These are phyloP conservation scores for Sebastes diaconus DNA, from an alignment of 2,797 vertebrate species.

Conservation along the genomic window DNA sequence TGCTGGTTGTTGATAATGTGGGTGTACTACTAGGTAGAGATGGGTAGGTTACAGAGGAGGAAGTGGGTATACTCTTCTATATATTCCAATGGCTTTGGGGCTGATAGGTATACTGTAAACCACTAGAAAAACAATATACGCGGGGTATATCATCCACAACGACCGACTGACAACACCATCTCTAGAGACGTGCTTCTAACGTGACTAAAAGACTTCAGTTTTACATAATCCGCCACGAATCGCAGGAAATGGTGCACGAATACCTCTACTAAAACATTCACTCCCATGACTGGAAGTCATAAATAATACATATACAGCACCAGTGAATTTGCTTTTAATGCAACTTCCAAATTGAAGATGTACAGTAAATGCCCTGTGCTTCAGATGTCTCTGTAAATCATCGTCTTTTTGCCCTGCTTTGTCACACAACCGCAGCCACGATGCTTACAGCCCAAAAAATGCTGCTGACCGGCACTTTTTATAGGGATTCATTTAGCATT, in stretches of 20 bases:
- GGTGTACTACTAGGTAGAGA: too few relatives aligned
- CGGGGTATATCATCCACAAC: too few relatives aligned
- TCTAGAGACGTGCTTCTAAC: background rate
- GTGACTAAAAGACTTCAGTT: background rate
- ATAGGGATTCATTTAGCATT: background rate
- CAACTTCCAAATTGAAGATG: conserved; percentile 4
- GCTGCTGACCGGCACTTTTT: conserved; percentile 25
- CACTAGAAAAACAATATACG: too few relatives aligned
- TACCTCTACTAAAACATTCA: conserved; percentile 18
- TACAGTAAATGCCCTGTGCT: conserved; percentile 3
- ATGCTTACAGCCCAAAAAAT: conserved; percentile 13
- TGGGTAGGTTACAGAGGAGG: too few relatives aligned
- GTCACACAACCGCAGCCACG: background rate
- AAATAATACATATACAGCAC: conserved; percentile 41
- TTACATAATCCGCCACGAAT: background rate
- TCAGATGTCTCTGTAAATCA: conserved; percentile 29
- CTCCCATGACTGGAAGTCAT: conserved; percentile 23
- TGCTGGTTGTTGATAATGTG: too few relatives aligned
- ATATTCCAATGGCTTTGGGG: too few relatives aligned
- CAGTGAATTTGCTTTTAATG: conserved; percentile 39
- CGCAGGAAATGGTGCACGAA: conserved; percentile 1
- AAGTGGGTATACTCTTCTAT: too few relatives aligned
- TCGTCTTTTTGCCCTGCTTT: conserved; percentile 11
- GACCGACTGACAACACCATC: background rate
- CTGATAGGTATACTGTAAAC: too few relatives aligned